Conservation (phyloP, 2,888 invertebrate genomes). For the Drosophila anomelani region DNA sequence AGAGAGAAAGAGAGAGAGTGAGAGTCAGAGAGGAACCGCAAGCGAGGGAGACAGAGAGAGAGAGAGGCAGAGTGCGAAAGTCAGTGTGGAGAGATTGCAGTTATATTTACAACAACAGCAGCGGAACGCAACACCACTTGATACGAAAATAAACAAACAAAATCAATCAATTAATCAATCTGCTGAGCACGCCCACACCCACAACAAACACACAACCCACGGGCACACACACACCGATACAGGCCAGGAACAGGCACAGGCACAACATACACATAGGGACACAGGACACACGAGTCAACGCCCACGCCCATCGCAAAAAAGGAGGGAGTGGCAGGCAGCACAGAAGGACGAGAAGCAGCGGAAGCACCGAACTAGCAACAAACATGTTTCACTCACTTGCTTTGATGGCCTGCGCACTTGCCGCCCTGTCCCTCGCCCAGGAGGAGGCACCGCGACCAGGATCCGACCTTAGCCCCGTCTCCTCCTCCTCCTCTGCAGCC, state of each 20-base stretch:
- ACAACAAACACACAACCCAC: conserved; percentile 26
- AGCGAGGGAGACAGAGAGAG: conserved; percentile 1
- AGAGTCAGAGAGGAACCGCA: conserved; percentile 1
- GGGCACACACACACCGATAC: not conserved
- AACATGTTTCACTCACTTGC: conserved; percentile 70
- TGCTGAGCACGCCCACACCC: conserved; percentile 58
- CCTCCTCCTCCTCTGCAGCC: conserved; percentile 12
- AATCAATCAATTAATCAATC: conserved; percentile 78
- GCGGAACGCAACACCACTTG: conserved; percentile 56
- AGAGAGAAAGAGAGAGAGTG: conserved; percentile 18
- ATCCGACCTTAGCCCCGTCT: conserved; percentile 16
- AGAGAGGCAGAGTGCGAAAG: not conserved
- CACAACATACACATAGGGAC: conserved; percentile 24
- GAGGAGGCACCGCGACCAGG: conserved; percentile 29
- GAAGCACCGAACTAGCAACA: conserved; percentile 17
- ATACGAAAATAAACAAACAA: conserved; percentile 77
- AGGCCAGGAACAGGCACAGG: not conserved
- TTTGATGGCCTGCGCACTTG: conserved; percentile 50
- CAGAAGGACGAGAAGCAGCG: conserved; percentile 22
- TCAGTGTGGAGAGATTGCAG: conserved; percentile 26
- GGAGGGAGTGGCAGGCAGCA: conserved; percentile 37
- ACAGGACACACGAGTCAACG: conserved; percentile 39
- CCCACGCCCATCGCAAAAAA: conserved; percentile 41
- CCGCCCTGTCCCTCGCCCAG: conserved; percentile 43
- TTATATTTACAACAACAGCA: conserved; percentile 31